Evolutionary conservation across 2,113 vertebrate genomes (phyloP), one percentile per base, ranked within the genome.

Genomic region (Ochotona princeps): DNA sequence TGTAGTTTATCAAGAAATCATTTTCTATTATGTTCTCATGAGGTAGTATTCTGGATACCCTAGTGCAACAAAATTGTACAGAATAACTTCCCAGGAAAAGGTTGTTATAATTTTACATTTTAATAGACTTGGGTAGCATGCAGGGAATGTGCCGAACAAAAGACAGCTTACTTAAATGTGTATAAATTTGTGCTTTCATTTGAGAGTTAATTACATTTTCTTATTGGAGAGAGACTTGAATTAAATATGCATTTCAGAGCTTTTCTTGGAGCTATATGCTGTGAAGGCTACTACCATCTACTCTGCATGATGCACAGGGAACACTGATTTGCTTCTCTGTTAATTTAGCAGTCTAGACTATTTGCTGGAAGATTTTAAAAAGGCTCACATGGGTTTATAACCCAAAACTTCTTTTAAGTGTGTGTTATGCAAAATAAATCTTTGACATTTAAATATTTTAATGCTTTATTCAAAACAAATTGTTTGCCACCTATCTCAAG

Each of bases 161-260:
- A 76, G 15, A 47, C 28, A 69, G 17, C 70, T 80, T 70, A 60
- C 30, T 86, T 83, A 63, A 60, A 30, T 87, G 66, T 83, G 11
- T 65, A 70, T 61, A 80, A 63, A 78, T 44, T 73, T 93, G 73
- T 95, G 86, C 28, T 82, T 92, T 89, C 74, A 81, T 13, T 82
- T 69, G 61, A 20, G 20, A 87, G 72, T 83, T 95, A 87, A 95
- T 72, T 57, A 87, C 26, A 61, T 93, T 92, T 94, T 90, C 82
- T 61, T 78, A 63, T 47, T 89, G 69, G 76, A 82, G 90, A 91
- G 86, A 93, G 63, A 73, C 28, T 78, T 87, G 47, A 94, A 57
- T 92, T 85, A 93, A 91, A 87, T 91, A 44, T 10, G 26, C 69
- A 66, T 87, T 87, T 80, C 54, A 75, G 82, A 67, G 61, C 6